Evolutionary conservation across 2,888 invertebrate genomes (phyloP).

Genomic region (Cybosia mesomella): DNA sequence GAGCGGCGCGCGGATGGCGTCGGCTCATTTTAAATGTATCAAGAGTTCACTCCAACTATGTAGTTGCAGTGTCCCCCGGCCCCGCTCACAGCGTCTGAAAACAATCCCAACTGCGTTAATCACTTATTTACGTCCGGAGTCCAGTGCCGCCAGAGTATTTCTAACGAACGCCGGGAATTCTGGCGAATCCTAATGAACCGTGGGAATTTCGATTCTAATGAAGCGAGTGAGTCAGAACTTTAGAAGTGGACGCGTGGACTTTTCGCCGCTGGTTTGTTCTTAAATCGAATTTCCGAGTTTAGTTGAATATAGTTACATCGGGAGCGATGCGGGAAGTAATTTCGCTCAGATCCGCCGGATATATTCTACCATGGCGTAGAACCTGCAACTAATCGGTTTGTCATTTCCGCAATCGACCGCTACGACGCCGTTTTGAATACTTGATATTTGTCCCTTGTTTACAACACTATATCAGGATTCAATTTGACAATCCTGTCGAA

Average conservation of each 20-base stretch:
- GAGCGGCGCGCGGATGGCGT: slow-evolving; percentile 44
- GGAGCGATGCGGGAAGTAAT: slow-evolving; percentile 77
- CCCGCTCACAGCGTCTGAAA: slow-evolving; percentile 70
- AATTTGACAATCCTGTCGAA: slow-evolving; percentile 26
- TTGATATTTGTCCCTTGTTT: slow-evolving; percentile 71
- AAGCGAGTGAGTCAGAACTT: slow-evolving; percentile 68
- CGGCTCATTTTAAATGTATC: slow-evolving; percentile 83
- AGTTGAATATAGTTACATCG: slow-evolving; percentile 73
- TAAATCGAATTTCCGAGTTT: slow-evolving; percentile 71
- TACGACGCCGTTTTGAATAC: slow-evolving; percentile 73
- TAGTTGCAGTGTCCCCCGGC: slow-evolving; percentile 64
- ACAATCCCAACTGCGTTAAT: slow-evolving; percentile 86
- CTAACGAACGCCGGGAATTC: slow-evolving; percentile 83
- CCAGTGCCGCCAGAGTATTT: slow-evolving; percentile 79
- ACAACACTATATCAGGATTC: slow-evolving; percentile 34
- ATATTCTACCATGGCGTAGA: slow-evolving; percentile 75
- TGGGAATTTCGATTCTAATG: slow-evolving; percentile 84
- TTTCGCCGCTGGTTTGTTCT: slow-evolving; percentile 62
- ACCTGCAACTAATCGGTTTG: slow-evolving; percentile 83
- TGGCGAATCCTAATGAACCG: slow-evolving; percentile 83
- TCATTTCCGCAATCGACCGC: slow-evolving; percentile 83
- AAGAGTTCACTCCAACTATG: slow-evolving; percentile 71
- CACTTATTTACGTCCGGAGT: slow-evolving; percentile 84
- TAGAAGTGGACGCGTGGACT: slow-evolving; percentile 58
- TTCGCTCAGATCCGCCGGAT: slow-evolving; percentile 79